Conservation (phyloP, 2,797 vertebrate species). For the Sternarchorhynchus goeldii region DNA sequence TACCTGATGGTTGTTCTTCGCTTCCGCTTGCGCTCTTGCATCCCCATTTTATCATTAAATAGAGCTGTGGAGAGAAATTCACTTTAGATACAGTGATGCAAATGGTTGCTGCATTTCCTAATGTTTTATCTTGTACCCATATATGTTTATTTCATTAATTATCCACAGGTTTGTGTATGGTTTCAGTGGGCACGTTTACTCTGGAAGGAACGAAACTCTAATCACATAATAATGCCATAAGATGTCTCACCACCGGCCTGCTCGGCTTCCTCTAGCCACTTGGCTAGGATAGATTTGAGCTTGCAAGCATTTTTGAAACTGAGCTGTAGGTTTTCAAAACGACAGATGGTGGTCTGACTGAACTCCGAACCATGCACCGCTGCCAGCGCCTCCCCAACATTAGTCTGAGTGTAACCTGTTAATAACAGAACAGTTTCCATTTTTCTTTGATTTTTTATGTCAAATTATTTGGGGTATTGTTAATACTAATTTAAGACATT, state of each 20-base stretch:
- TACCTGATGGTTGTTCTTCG: slow-evolving; percentile 98
- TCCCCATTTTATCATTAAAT: slow-evolving; percentile 94
- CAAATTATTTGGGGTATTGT: too few species aligned
- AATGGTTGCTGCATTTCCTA: background rate
- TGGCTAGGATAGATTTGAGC: slow-evolving; percentile 93
- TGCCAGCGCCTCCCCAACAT: slow-evolving; percentile 96
- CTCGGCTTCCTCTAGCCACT: slow-evolving; percentile 97
- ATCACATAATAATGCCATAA: background rate
- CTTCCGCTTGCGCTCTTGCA: slow-evolving; percentile 95
- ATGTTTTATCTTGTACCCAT: background rate
- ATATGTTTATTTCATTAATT: too few species aligned
- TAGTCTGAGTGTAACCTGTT: slow-evolving; percentile 96
- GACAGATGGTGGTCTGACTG: slow-evolving; percentile 98
- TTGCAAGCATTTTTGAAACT: slow-evolving; percentile 99
- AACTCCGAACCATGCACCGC: slow-evolving; percentile 98
- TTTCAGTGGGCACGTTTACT: too few species aligned
- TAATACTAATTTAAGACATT: too few species aligned
- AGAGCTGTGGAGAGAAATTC: slow-evolving; percentile 76
- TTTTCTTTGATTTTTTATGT: background rate
- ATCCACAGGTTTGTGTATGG: too few species aligned
- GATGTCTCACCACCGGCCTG: slow-evolving; percentile 89
- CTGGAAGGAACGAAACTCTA: too few species aligned
- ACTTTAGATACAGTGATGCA: background rate
- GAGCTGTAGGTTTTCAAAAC: slow-evolving; percentile 98
- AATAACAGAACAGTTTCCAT: slow-evolving; percentile 37